These are phyloP conservation scores for Tragopan temminckii DNA, from an alignment of 2,797 vertebrate genomes.

Conservation along the genomic window DNA sequence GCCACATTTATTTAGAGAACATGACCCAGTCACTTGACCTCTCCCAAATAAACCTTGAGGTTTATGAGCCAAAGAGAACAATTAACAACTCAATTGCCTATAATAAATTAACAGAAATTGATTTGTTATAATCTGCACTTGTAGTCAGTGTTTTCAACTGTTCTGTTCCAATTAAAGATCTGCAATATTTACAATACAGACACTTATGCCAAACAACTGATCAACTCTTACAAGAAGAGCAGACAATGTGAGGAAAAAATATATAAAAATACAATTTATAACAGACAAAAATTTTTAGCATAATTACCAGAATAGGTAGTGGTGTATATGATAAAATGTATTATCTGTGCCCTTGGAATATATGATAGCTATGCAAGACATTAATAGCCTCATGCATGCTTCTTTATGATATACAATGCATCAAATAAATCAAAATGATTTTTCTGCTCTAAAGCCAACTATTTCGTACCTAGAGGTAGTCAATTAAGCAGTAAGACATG, in stretches of 20 bases:
- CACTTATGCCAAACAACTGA: neutral
- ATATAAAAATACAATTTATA: constrained; percentile 5
- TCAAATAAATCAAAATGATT: constrained; percentile 64
- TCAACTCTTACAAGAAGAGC: neutral
- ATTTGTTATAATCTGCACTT: constrained; percentile 59
- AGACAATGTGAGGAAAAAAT: neutral
- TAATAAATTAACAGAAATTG: constrained; percentile 71
- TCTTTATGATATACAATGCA: constrained; percentile 44
- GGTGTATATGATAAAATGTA: neutral
- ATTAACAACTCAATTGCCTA: constrained; percentile 58
- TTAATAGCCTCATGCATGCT: constrained; percentile 42
- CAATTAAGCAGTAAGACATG: constrained; percentile 52
- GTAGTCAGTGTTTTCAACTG: constrained; percentile 28
- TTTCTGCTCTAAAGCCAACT: constrained; percentile 51
- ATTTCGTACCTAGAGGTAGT: constrained; percentile 50
- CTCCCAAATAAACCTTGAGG: constrained; percentile 51
- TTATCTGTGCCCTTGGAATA: constrained; percentile 35
- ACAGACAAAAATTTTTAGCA: constrained; percentile 1
- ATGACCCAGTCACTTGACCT: constrained; percentile 14
- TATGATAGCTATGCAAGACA: constrained; percentile 37
- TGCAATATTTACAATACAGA: neutral
- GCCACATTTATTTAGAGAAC: constrained; percentile 46
- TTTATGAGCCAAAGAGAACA: constrained; percentile 65
- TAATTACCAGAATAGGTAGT: neutral
- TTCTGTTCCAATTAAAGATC: neutral